Evolutionary conservation across 2,888 invertebrate genomes (phyloP), one percentile per base, ranked within the genome.

Genomic region (Drosophila pseudotalamancana): DNA sequence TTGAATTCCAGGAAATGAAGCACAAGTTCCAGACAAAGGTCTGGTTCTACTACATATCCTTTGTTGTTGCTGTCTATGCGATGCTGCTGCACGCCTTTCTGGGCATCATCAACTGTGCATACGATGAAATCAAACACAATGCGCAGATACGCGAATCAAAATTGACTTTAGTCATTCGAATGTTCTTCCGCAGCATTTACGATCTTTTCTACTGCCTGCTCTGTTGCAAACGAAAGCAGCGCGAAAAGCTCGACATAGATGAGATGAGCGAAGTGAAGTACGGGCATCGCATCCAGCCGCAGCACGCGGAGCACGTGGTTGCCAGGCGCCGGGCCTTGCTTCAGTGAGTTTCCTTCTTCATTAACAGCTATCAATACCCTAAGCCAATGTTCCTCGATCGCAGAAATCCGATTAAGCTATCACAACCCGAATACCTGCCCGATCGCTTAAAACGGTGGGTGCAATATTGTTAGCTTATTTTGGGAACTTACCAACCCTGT

Each of bases 81-180:
- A 19, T 80, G 14, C 35, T 82, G 0, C 9, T 80, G 40, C 60
- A 68, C 2, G 56, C 65, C 16, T 67, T 75, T 6, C 23, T 70
- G 39, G 70, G 69, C 4, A 72, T 84, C 4, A 57, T 83, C 9
- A 64, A 59, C 9, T 35, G 61, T 25, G 62, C 55, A 0, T 79
- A 74, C 19, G 55, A 65, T n/a, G 35, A 51, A n/a, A 32, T 72
- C 2, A 72, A 57, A 0, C 1, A 6, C 6, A 2, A 8, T 1
- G 3, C 21, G 0, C 0, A 9, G 4, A 43, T 37, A 3, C 54
- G 27, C 2, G 34, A 39, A 16, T 4, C 16, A 1, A 34, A 50
- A 19, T 12, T 72, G 16, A 6, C 1, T 0, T 8, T 8, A 4
- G 25, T 19, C 6, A 11, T 73, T 5, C 6, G 2, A 1, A 5